These are phyloP conservation scores for Neoaliturus tenellus DNA, from an alignment of 2,888 invertebrate genomes.

Conservation along the genomic window DNA sequence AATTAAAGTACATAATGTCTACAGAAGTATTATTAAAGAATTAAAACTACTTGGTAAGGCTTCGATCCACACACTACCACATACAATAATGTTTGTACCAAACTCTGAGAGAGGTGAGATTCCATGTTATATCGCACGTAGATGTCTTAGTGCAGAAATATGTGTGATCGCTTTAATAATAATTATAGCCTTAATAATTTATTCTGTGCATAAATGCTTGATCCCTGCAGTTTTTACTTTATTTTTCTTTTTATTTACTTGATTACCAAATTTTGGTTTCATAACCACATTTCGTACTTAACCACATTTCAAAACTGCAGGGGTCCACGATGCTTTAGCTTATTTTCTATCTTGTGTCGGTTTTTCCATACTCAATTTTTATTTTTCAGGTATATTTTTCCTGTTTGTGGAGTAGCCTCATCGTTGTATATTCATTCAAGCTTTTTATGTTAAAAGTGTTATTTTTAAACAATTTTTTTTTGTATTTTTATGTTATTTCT, in stretches of 20 bases:
- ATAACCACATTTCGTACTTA: neutral
- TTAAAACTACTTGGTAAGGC: neutral
- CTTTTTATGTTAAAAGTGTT: neutral
- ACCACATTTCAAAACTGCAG: neutral
- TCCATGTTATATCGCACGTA: constrained; percentile 21
- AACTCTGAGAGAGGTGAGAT: neutral
- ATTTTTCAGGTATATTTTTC: constrained; percentile 21
- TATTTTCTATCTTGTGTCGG: neutral
- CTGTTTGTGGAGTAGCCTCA: constrained; percentile 19
- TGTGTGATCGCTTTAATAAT: neutral
- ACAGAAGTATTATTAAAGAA: neutral
- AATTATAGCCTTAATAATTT: neutral
- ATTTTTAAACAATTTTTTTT: neutral
- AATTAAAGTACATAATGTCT: neutral
- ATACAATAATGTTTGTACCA: neutral
- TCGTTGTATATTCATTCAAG: constrained; percentile 27
- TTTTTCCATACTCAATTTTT: neutral
- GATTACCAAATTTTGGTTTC: neutral
- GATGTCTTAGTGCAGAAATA: neutral
- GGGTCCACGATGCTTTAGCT: neutral
- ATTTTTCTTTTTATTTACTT: neutral
- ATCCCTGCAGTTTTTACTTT: neutral
- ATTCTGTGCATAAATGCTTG: neutral
- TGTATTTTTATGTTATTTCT: neutral
- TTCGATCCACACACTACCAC: neutral